Percentiles rank a stretch among this genome's conserved stretches.
phyloP scores from a whole-genome alignment of 2,113 vertebrate genomes.

The Anhinga anhinga region DNA sequence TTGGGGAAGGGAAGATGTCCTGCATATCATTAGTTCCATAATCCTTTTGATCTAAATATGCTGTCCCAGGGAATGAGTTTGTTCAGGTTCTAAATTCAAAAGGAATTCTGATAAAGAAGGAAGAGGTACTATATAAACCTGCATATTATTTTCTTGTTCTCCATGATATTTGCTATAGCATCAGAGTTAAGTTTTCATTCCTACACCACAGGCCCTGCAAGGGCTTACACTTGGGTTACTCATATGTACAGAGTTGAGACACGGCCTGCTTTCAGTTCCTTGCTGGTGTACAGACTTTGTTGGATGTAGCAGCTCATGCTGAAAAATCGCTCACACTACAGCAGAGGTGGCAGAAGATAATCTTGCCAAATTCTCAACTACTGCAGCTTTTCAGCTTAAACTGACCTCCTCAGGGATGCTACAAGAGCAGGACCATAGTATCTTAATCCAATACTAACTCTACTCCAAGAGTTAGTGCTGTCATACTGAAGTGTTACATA shows the following conservation, averaged over 20 bases:
- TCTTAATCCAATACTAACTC: not conserved
- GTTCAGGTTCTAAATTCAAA: not conserved
- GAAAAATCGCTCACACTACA: not conserved
- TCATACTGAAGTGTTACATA: not conserved
- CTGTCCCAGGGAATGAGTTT: not conserved
- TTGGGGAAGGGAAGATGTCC: not conserved
- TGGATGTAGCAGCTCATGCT: not conserved
- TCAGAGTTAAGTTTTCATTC: not conserved
- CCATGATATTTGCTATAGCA: not conserved
- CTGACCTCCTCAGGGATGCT: not conserved
- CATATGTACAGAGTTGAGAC: not conserved
- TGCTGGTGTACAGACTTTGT: not conserved
- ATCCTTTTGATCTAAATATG: not conserved
- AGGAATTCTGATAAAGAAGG: not conserved
- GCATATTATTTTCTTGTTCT: fast-evolving
- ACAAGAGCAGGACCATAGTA: not conserved
- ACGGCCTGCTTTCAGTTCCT: not conserved
- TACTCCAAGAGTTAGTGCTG: not conserved
- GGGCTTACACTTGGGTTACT: no score
- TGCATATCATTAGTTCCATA: not conserved
- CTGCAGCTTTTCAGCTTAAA: not conserved
- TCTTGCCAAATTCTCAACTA: not conserved
- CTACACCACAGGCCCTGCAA: not conserved
- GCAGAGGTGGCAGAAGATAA: not conserved
- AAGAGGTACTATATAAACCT: not conserved